Base-by-base conservation (phyloP, 2,888 invertebrate species). In the Zonitis immaculata region DNA sequence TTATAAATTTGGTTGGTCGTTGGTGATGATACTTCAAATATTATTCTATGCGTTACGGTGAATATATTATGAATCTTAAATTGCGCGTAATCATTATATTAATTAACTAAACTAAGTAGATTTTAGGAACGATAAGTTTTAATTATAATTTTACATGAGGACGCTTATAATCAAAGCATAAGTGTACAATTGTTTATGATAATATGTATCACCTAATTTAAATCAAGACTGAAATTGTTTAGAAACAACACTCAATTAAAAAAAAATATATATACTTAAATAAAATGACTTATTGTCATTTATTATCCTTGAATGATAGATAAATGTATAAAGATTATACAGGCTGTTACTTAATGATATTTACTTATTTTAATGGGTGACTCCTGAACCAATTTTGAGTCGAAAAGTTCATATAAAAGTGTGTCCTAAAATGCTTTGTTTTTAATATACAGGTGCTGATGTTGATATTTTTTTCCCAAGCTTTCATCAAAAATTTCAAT, bases 191-290 rank as follows among this genome's bases (percentile, higher is more conserved):
- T 67, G 67, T 70, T 67, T 66, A 69, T 69, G 60, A 57, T 56
- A 51, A 30, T 51, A 67, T 68, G 60, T 67, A 63, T 70, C 69
- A 72, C 67, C 65, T 70, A 65, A 67, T 72, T 73, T 72, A 68
- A 72, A 70, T 66, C 65, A 74, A 74, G 74, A 74, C 74, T 74
- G 74, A 74, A 66, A 68, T 64, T 66, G 66, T 61, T 67, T 67
- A 68, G 66, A 63, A 64, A 58, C 35, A 35, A 12, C 16, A 35
- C 16, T 35, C 16, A 35, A 35, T 35, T 35, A 12, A 32, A 32
- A 30, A 30, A 30, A 12, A 32, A 25, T 25, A 25, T 5, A 25
- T 25, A 25, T 5, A 25, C 3, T 35, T 35, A 14, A 35, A 35
- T 35, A 16, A 35, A 14, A 35, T 7, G 35, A 35, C 9, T 16